A percentile compares a stretch with the other conserved stretches of the same genome.
These are phyloP conservation scores for Neotoxoptera formosana DNA, from an alignment of 1,140 invertebrate species.

Conservation along the genomic window DNA sequence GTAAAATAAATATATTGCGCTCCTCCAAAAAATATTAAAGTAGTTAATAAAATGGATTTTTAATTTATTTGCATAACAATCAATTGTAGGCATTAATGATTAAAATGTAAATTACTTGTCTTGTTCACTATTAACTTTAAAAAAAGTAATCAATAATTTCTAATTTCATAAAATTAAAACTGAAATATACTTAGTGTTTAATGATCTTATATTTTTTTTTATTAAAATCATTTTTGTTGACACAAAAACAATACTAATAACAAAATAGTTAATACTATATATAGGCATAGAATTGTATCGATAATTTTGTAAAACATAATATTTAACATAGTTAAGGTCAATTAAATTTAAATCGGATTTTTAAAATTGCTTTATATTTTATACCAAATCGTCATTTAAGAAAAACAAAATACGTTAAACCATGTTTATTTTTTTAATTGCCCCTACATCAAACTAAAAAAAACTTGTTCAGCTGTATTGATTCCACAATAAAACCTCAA, in stretches of 20 bases:
- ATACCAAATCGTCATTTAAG: neutral
- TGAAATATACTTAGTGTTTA: neutral
- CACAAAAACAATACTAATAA: neutral
- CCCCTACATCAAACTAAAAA: neutral
- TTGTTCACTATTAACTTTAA: too few relatives aligned
- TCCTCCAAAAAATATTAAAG: too few relatives aligned
- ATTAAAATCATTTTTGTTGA: neutral
- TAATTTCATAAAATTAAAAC: too few relatives aligned
- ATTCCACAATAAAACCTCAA: neutral
- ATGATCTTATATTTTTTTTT: neutral
- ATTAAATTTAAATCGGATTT: neutral
- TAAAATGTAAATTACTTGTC: too few relatives aligned
- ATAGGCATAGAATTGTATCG: neutral
- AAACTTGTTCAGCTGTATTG: constrained; percentile 10
- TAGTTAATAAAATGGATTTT: too few relatives aligned
- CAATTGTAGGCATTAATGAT: too few relatives aligned
- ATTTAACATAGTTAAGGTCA: neutral
- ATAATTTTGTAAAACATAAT: neutral
- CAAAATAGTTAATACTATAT: too few relatives aligned
- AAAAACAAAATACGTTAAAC: neutral
- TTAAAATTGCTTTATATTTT: constrained; percentile 11
- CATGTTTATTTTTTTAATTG: constrained; percentile 4
- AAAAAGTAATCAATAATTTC: too few relatives aligned
- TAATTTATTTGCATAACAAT: too few relatives aligned
- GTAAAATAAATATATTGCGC: too few relatives aligned